phyloP scores from a whole-genome alignment of 2,888 invertebrate genomes.

The Paralinhomoeus sp. region DNA sequence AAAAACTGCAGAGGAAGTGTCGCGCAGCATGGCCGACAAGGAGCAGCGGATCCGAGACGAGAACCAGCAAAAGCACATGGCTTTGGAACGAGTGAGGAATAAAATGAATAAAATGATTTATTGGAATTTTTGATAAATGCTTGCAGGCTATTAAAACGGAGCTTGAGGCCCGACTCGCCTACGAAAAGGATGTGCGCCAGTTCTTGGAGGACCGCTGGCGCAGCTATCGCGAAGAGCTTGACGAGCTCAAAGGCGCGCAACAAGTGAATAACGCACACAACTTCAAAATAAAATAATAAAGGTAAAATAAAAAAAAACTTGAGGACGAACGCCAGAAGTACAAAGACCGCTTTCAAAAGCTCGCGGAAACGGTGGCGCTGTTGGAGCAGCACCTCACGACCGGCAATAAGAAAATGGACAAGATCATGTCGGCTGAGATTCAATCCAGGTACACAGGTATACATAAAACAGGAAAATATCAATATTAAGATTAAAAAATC shows the following conservation, averaged over 20 bases:
- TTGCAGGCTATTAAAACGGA: conserved; percentile 13
- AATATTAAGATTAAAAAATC: no score
- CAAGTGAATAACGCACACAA: conserved; percentile 2
- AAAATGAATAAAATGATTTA: neutral
- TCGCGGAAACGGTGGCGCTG: conserved; percentile 20
- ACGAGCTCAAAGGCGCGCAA: conserved; percentile 10
- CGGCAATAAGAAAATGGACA: conserved; percentile 21
- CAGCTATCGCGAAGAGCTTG: conserved; percentile 10
- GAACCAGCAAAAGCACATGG: conserved; percentile 7
- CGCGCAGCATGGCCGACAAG: conserved; percentile 13
- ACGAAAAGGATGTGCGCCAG: conserved; percentile 12
- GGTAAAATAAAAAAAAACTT: neutral
- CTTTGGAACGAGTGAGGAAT: conserved; percentile 3
- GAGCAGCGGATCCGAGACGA: conserved; percentile 17
- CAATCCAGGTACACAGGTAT: conserved; percentile 9
- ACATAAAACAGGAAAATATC: no score
- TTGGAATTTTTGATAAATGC: neutral
- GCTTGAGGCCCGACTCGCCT: conserved; percentile 10
- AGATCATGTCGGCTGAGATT: conserved; percentile 13
- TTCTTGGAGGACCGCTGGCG: conserved; percentile 10
- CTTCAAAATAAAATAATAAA: neutral
- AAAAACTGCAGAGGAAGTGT: conserved; percentile 11
- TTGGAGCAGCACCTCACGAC: conserved; percentile 19
- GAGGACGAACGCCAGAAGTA: conserved; percentile 15
- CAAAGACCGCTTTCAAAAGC: conserved; percentile 19